Evolutionary conservation across 2,797 vertebrate genomes (phyloP), one percentile per base, ranked within the genome.

Genomic region (Pipistrellus nathusii): DNA sequence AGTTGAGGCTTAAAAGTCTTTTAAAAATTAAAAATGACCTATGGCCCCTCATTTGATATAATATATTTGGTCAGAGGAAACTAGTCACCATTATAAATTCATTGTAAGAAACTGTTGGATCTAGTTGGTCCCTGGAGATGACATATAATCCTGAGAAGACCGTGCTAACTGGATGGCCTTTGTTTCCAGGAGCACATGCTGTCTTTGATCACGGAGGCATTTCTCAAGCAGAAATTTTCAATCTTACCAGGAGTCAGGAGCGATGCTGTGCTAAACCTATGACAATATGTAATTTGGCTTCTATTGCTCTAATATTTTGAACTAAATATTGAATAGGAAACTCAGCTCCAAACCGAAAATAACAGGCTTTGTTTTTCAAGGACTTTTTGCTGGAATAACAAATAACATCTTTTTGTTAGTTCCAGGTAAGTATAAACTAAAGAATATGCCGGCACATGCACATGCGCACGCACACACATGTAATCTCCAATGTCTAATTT

Each of bases 331-430:
- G 38, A 35, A 76, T 55, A 92, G 85, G 25, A 59, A 88, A 78
- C 8, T 87, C 32, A 87, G 64, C 30, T 91, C 38, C 89, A 90
- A 90, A 21, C 57, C 15, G 87, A 82, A 96, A 93, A 94, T 88
- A 87, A 83, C 1, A 75, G 68, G 77, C 66, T 93, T 88, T 91
- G 13, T 83, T 96, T 96, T 88, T 90, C 85, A 94, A 96, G 84
- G 81, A 72, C 20, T 68, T 87, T 62, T 94, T 93, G 32, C 30
- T 89, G 83, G 44, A 82, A 92, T 59, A 93, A 87, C 46, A 93
- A 78, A 80, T 78, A n/a, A n/a, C n/a, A 78, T 46, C 27, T 88
- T 71, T 88, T 85, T 55, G 17, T 66, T 51, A 76, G 23, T 77
- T 82, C 25, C 64, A 93, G 55, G 81, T 95, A 69, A 94, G 21